Evolutionary conservation across 2,888 invertebrate genomes (phyloP), one percentile per base, ranked within the genome.

Genomic region (Acleris laterana): DNA sequence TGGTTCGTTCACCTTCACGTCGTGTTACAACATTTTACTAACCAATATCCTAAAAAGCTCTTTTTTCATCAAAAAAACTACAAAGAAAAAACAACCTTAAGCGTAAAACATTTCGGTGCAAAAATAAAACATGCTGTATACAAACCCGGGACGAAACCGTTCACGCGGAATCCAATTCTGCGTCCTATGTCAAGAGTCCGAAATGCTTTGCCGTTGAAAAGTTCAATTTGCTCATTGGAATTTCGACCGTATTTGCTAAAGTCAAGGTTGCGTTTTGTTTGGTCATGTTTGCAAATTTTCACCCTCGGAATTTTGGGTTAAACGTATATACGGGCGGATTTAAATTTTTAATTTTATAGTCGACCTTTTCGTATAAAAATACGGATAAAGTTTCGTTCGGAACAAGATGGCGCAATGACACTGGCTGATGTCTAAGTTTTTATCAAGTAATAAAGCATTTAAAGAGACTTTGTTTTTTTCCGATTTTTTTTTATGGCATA

Each of bases 291-390:
- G 22, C 25, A 46, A 57, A 64, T 63, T 57, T 57, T 57, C 19
- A 9, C 46, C 51, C 62, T 62, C 66, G 64, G 56, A 65, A 68
- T 71, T 72, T 68, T 64, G 50, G 68, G 58, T 63, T 69, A 69
- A 71, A 65, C 69, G 58, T 42, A 57, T 64, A 68, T 72, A 74
- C 71, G 64, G 74, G 71, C 5, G 66, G 72, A 46, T 71, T 60
- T 73, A 69, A 72, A 70, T 73, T 71, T 74, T 74, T 73, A 69
- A 73, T 74, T 74, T 74, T 66, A 73, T 69, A 68, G 69, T 59
- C 25, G 25, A 17, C 57, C 48, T 60, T 68, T 70, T 67, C n/a
- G 38, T 57, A 42, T 48, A 52, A 56, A 66, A 66, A 42, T 20
- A 16, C 49, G 64, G 7, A 25, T 42, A 19, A 55, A 53, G 53